phyloP scores from a whole-genome alignment of 53 echinoderm and acorn worm species.

The Antedon mediterranea region DNA sequence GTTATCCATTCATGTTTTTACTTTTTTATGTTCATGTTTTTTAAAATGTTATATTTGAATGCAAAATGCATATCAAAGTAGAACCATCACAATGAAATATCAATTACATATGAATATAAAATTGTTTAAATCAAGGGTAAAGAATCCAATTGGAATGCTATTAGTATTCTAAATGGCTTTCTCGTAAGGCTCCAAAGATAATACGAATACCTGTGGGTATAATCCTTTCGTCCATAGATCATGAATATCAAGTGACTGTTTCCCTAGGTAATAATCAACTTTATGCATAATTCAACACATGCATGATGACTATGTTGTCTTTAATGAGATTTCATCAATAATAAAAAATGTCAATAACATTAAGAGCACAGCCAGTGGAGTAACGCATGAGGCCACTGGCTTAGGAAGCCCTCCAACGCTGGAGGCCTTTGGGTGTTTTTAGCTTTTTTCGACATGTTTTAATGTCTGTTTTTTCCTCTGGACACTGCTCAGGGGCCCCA shows the following conservation, averaged over 20 bases:
- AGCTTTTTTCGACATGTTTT: too few relatives aligned
- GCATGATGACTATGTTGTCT: neutral
- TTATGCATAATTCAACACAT: neutral
- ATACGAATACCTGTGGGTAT: neutral
- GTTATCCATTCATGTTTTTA: too few relatives aligned
- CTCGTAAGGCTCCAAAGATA: neutral
- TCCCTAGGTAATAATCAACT: neutral
- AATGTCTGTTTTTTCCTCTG: too few relatives aligned
- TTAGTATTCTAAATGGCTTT: neutral
- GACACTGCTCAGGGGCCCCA: too few relatives aligned
- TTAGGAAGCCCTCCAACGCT: too few relatives aligned
- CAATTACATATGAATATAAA: neutral
- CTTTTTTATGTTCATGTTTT: too few relatives aligned
- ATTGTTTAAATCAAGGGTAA: neutral
- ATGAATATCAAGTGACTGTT: neutral
- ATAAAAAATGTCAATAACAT: neutral
- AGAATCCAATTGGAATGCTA: neutral
- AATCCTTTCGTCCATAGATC: neutral
- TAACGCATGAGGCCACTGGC: too few relatives aligned
- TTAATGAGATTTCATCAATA: neutral
- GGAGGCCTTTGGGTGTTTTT: too few relatives aligned
- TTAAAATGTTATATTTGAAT: too few relatives aligned
- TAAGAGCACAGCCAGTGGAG: neutral
- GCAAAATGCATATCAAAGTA: too few relatives aligned
- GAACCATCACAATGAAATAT: neutral